These are phyloP conservation scores for Malurus melanocephalus DNA, from an alignment of 2,113 vertebrate species.

Conservation along the genomic window DNA sequence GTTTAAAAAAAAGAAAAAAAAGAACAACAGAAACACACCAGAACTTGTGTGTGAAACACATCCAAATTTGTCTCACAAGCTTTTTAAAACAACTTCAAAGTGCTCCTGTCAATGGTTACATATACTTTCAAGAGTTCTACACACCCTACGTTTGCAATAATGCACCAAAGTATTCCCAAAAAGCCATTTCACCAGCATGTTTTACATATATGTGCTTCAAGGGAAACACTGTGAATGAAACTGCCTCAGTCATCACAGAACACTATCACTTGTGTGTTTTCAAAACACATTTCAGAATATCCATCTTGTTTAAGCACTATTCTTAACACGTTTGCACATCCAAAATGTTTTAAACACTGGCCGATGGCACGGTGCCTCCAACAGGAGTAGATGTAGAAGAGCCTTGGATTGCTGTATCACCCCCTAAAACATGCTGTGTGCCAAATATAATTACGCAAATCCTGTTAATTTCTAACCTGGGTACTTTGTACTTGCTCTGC, in stretches of 20 bases:
- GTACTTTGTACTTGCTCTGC: background rate
- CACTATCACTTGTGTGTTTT: background rate
- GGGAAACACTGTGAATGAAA: background rate
- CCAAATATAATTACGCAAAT: background rate
- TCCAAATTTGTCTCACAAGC: background rate
- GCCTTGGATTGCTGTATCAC: background rate
- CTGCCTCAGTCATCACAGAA: background rate
- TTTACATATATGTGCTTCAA: background rate
- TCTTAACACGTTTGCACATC: background rate
- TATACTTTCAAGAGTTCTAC: background rate
- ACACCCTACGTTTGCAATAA: background rate
- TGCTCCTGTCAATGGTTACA: background rate
- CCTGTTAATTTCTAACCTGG: slow-evolving; percentile 13
- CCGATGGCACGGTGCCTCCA: background rate
- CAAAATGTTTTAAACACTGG: slow-evolving; percentile 32
- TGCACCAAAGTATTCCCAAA: background rate
- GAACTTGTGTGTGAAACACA: background rate
- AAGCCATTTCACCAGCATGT: background rate
- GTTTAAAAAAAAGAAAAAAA: background rate
- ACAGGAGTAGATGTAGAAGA: background rate
- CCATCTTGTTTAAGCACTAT: background rate
- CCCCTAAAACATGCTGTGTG: background rate
- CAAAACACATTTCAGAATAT: background rate
- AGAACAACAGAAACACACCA: background rate
- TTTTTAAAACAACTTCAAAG: background rate